Base-by-base conservation (phyloP, 2,797 vertebrate genomes). In the Columba guinea region DNA sequence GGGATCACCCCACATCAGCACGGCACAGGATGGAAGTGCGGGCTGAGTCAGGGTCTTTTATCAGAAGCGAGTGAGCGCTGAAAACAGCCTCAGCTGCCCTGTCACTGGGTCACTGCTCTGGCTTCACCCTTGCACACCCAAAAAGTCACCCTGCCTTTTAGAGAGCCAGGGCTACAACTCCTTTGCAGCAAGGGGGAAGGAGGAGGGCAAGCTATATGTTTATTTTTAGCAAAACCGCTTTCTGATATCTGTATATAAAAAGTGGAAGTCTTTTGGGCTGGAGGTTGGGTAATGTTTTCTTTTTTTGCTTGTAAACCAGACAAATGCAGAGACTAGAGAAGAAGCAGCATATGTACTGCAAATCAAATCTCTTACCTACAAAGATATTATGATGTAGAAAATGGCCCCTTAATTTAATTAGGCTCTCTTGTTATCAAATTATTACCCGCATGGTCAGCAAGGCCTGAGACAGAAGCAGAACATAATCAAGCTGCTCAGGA, bases 391-490 rank as follows among this genome's bases (percentile, higher is more conserved):
- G 97, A 97, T 97, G 91, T 93, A 95, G 98, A 98, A 99, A 99
- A 99, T 99, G 98, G 99, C 98, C 97, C 98, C 98, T 97, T 99
- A 99, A 99, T 99, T 98, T 96, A 99, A 99, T 99, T 98, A 98
- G 97, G 95, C 94, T 98, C 97, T 98, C 98, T 97, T 92, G 87
- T 98, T 98, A 99, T 99, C 98, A 98, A 98, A 99, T 99, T 98
- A 99, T 93, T 97, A 94, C 97, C 98, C 98, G 91, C 86, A 87
- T 93, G 97, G 97, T 95, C 98, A 98, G 98, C 97, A 97, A 97
- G 97, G 97, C 98, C 97, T 98, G 97, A 98, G 98, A 98, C 98
- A 98, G 97, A 96, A 95, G 90, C 97, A 98, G 97, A 97, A 97
- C 98, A 99, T 99, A 98, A 99, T 98, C 98, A 97, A 94, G 98